These are phyloP conservation scores for Lasioglossum leucozonium DNA, from an alignment of 2,888 invertebrate species.

Conservation along the genomic window DNA sequence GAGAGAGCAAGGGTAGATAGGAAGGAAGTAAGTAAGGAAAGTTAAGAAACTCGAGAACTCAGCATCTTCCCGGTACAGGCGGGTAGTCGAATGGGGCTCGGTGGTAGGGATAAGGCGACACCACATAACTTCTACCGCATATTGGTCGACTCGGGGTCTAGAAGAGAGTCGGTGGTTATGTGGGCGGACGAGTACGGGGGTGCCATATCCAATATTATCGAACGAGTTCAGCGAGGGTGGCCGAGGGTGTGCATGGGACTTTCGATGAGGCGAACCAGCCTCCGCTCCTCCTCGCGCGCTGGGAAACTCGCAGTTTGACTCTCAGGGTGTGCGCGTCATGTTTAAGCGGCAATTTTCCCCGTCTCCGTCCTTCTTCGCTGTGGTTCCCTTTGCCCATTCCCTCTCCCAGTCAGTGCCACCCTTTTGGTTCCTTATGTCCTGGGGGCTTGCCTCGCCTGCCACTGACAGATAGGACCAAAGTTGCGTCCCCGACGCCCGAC, in stretches of 20 bases:
- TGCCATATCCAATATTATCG: conserved; percentile 77
- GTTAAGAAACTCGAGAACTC: conserved; percentile 77
- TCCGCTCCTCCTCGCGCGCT: conserved; percentile 15
- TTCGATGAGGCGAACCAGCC: conserved; percentile 49
- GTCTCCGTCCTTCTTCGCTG: conserved; percentile 35
- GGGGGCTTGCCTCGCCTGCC: conserved; percentile 67
- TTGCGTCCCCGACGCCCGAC: conserved; percentile 51
- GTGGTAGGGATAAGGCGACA: conserved; percentile 62
- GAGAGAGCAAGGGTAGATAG: conserved; percentile 27
- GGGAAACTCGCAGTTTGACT: conserved; percentile 77
- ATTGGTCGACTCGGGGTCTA: conserved; percentile 67
- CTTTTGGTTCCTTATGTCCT: conserved; percentile 68
- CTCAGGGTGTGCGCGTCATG: conserved; percentile 73
- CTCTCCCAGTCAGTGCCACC: conserved; percentile 55
- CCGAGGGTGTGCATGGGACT: conserved; percentile 55
- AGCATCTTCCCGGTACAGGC: conserved; percentile 67
- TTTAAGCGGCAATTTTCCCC: conserved; percentile 76
- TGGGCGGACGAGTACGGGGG: conserved; percentile 47
- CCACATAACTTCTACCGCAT: conserved; percentile 75
- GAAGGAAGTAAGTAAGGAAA: conserved; percentile 63
- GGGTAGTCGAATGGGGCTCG: conserved; percentile 20
- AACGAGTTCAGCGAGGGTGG: conserved; percentile 56
- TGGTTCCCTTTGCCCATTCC: conserved; percentile 16
- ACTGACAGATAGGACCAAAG: conserved; percentile 72
- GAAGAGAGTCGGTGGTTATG: conserved; percentile 58